Base-by-base conservation (phyloP, 2,888 invertebrate species). In the Leptopilina syphax region DNA sequence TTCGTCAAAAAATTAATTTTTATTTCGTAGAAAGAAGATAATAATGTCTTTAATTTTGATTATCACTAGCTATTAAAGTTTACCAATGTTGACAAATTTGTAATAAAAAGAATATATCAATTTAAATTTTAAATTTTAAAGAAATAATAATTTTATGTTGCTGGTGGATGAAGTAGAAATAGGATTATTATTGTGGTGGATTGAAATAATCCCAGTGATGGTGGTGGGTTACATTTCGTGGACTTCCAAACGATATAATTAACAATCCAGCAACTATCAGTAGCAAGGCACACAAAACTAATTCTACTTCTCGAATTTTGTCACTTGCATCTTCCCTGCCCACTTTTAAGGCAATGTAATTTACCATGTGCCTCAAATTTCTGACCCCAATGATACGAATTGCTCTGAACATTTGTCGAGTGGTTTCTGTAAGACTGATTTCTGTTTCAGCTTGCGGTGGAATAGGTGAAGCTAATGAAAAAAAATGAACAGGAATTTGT, bases 171-270 rank as follows among this genome's bases (percentile, higher is more conserved):
- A 10, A 50, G 50, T 10, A 50, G 1, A 50, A 12, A 50, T 50
- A 50, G 9, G 12, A 41, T 65, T 12, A 57, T 60, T 73, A 82
- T 85, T 95, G 95, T 9, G 97, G 97, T 12, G 97, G 97, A 92
- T 97, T 97, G 87, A 97, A 96, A 91, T 95, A 97, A 91, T 97
- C 97, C 97, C 97, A 97, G 87, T 97, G 97, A 90, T 96, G 96
- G 90, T 97, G 96, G 84, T 96, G 94, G 76, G 95, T 95, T 79
- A 95, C 94, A 82, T 93, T 93, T 76, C 93, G 93, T 82, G 95
- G 94, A 84, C 95, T 95, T 82, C 96, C 95, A 81, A 96, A 94
- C 77, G 96, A 95, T 84, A 96, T 93, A 92, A 97, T 93, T 83
- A 97, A 94, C 81, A 97, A 93, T 18, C 96, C 96, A 77, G 96